Evolutionary conservation across 2,113 vertebrate species (phyloP).

Genomic region (Dromiciops gliroides): DNA sequence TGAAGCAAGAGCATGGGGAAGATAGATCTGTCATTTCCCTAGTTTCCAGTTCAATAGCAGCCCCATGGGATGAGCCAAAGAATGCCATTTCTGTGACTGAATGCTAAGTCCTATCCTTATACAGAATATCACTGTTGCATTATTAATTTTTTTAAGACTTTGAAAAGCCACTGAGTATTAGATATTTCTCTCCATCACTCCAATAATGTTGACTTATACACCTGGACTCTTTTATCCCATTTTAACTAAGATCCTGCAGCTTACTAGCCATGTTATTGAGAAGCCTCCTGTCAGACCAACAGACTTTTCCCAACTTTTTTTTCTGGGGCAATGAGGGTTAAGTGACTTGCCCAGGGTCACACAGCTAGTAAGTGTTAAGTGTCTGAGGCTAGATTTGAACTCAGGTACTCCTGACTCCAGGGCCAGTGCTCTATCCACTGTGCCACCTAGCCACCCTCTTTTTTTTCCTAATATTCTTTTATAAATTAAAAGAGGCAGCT

Average conservation of each 20-base stretch:
- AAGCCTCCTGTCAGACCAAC: constrained; percentile 61
- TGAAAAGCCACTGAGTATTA: constrained; percentile 46
- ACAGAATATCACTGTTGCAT: not conserved
- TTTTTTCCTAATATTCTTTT: constrained; percentile 47
- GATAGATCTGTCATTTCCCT: too few species aligned
- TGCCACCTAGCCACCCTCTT: too few species aligned
- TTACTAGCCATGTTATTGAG: constrained; percentile 64
- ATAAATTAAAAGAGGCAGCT: constrained; percentile 55
- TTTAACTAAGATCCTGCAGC: constrained; percentile 30
- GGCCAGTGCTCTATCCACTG: too few species aligned
- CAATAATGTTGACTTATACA: constrained; percentile 29
- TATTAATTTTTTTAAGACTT: constrained; percentile 46
- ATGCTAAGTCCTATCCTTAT: not conserved
- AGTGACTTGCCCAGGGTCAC: too few species aligned
- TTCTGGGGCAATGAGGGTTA: too few species aligned
- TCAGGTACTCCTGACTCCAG: too few species aligned
- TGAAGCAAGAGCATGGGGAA: not conserved
- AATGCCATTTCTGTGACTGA: not conserved
- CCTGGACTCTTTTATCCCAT: constrained; percentile 55
- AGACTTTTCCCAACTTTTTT: constrained; percentile 63
- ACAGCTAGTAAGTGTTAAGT: too few species aligned
- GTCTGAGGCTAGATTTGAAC: too few species aligned
- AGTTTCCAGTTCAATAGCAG: too few species aligned
- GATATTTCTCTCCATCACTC: not conserved
- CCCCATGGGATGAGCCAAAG: not conserved